These are phyloP conservation scores for Schrankia costaestrigalis DNA, from an alignment of 2,888 invertebrate species.

Conservation along the genomic window DNA sequence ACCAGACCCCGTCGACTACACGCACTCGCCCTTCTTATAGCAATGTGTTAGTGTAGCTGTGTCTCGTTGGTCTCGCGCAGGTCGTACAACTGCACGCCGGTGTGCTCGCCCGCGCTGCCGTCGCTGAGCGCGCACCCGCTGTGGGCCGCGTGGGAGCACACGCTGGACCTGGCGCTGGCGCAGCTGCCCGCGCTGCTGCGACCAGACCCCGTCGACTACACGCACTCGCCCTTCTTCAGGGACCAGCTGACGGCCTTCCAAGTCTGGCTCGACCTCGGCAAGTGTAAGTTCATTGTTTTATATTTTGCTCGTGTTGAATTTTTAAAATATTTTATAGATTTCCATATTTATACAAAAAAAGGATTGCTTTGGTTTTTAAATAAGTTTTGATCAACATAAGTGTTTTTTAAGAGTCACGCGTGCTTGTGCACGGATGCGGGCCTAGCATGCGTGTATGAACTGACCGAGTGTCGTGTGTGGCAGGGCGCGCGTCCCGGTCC, in stretches of 20 bases:
- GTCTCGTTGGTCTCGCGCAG: slow-evolving; percentile 42
- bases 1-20: slow-evolving; percentile 76
- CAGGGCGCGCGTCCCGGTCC: slow-evolving; percentile 76
- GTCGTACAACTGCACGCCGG: slow-evolving; percentile 98
- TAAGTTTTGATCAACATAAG: too few species aligned
- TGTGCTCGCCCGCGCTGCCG: slow-evolving; percentile 94
- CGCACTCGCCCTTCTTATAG: slow-evolving; percentile 96
- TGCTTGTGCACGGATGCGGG: not conserved
- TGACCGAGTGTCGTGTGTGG: too few species aligned
- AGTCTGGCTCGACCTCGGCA: slow-evolving; percentile 92
- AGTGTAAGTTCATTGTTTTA: slow-evolving; percentile 34
- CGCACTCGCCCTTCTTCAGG: slow-evolving; percentile 95
- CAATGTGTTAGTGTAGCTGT: too few species aligned
- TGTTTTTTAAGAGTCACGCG: too few species aligned
- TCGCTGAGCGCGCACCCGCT: slow-evolving; percentile 94
- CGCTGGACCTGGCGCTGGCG: slow-evolving; percentile 95
- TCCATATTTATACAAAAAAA: too few species aligned
- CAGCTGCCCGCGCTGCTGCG: slow-evolving; percentile 91
- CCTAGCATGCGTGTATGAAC: too few species aligned
- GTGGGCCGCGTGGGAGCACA: slow-evolving; percentile 99
- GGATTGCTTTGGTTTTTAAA: too few species aligned
- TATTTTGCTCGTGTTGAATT: too few species aligned
- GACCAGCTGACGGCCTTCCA: slow-evolving; percentile 99
- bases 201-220: slow-evolving; percentile 76
- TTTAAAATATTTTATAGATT: too few species aligned